Evolutionary conservation across 2,797 vertebrate species (phyloP), one percentile per base, ranked within the genome.

Genomic region (Chloroceryle amazona): DNA sequence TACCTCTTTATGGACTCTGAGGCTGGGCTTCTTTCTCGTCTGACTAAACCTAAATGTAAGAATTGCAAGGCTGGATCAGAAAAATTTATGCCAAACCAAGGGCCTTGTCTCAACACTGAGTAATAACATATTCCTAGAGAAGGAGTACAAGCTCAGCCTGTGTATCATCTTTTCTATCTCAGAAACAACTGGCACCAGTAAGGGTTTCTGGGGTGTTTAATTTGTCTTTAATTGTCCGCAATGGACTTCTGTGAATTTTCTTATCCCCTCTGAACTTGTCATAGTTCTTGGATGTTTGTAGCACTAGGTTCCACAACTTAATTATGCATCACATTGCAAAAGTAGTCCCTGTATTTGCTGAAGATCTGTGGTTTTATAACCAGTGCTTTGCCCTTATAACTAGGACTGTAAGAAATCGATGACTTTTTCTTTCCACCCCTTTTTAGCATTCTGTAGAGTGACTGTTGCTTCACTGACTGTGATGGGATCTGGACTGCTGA

Each of bases 11-110:
- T 11, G 10, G 14, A 6, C 5, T 79, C 13, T 54, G 41, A 63
- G n/a, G 31, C 19, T 0, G 1, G 11, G 3, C 11, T 35, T 2
- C 23, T 71, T 52, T 67, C 47, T 85, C 4, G 37, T 9, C 12
- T 70, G 25, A 31, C 17, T 73, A 7, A 78, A 61, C 7, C 18
- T 74, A 47, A 58, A 5, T 11, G 6, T 13, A 46, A 22, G 39
- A 51, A 42, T 31, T 90, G 9, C 12, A 70, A 68, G 51, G 2
- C 17, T 67, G 15, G 17, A 44, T 78, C 14, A 26, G 51, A 41
- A 5, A 44, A 42, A 18, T 23, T 80, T 60, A 8, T 73, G 16
- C n/a, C 25, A 60, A 39, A 21, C 6, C 4, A 28, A 47, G 17
- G 8, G 17, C 66, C 3, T 8, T 58, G 17, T 65, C 8, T 76